Evolutionary conservation across 2,888 invertebrate species (phyloP).

Genomic region (Lucinisca nassula): DNA sequence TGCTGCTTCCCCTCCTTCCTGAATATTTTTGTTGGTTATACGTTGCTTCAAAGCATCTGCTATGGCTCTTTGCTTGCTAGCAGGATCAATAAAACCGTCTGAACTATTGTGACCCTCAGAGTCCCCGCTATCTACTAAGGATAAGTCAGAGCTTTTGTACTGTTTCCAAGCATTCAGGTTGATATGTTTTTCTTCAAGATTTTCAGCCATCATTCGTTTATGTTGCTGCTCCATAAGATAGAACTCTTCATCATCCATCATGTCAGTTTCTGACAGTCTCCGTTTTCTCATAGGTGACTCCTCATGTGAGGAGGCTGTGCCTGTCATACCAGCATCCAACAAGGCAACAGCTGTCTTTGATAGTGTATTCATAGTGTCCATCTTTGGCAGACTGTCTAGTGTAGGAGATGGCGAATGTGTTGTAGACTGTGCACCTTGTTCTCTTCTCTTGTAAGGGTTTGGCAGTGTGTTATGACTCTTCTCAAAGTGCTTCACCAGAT

Average conservation of each 20-base stretch:
- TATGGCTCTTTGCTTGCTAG: slow-evolving; percentile 51
- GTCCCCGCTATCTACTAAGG: slow-evolving; percentile 20
- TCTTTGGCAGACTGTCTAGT: neutral
- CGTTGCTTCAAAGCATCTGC: slow-evolving; percentile 73
- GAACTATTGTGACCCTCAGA: slow-evolving; percentile 27
- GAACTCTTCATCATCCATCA: slow-evolving; percentile 53
- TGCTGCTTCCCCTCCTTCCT: slow-evolving; percentile 21
- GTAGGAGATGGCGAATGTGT: slow-evolving; percentile 47
- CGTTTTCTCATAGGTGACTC: slow-evolving; percentile 67
- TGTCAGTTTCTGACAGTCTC: slow-evolving; percentile 74
- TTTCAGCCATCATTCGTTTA: slow-evolving; percentile 43
- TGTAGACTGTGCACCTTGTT: slow-evolving; percentile 47
- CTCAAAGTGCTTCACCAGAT: slow-evolving; percentile 87
- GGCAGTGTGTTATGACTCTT: slow-evolving; percentile 85
- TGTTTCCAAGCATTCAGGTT: neutral
- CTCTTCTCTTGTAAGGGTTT: slow-evolving; percentile 86
- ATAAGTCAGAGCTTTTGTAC: slow-evolving; percentile 15
- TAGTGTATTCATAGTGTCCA: slow-evolving; percentile 55
- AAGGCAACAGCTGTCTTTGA: slow-evolving; percentile 70
- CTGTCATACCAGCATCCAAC: slow-evolving; percentile 62
- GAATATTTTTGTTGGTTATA: slow-evolving; percentile 26
- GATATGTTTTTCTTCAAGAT: neutral
- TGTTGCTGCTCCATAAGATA: slow-evolving; percentile 53
- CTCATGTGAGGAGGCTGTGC: slow-evolving; percentile 31
- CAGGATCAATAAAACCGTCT: slow-evolving; percentile 43